Base-by-base conservation (phyloP, 2,888 invertebrate species). In the Nebria brevicollis region DNA sequence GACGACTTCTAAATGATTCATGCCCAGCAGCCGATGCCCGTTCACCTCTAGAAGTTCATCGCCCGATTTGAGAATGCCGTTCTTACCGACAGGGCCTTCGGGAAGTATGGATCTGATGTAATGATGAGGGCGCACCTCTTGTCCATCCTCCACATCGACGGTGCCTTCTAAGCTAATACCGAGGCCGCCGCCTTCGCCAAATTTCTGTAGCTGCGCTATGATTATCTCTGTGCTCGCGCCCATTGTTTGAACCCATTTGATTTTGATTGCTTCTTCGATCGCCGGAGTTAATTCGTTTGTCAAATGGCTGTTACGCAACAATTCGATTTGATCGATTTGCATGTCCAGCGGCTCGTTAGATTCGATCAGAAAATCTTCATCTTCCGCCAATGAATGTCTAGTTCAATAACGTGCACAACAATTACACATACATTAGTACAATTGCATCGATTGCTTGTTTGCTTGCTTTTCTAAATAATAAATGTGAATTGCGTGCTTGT, bases 161-260 rank as follows among this genome's bases (percentile, higher is more conserved):
- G 99, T 99, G 77, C 99, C 99, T 89, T 99, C 98, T 83, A 99
- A 91, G 75, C 98, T 98, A 86, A 99, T 98, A 64, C 99, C 99
- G 78, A 99, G 92, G 1, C 99, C 99, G 72, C 97, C 97, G 70
- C 97, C 96, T 86, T 97, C 96, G 15, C 94, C 94, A 86, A 95
- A 95, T 89, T 97, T 97, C 84, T 94, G 93, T 83, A 96, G 89
- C 87, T 96, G 95, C 0, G 96, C 95, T 75, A 96, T 94, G 75
- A 92, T 93, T 86, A 96, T 95, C 87, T 95, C 94, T 78, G 93
- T 93, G 84, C 95, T 94, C 2, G 92, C 90, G 8, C 95, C 95
- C 83, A 98, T 92, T 84, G 97, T 93, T 85, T 95, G 93, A 84
- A 94, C 93, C 94, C 96, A 96, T 88, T 96, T 96, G 82, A 94